phyloP scores from a whole-genome alignment of 2,113 vertebrate genomes.

The Elephas maximus region DNA sequence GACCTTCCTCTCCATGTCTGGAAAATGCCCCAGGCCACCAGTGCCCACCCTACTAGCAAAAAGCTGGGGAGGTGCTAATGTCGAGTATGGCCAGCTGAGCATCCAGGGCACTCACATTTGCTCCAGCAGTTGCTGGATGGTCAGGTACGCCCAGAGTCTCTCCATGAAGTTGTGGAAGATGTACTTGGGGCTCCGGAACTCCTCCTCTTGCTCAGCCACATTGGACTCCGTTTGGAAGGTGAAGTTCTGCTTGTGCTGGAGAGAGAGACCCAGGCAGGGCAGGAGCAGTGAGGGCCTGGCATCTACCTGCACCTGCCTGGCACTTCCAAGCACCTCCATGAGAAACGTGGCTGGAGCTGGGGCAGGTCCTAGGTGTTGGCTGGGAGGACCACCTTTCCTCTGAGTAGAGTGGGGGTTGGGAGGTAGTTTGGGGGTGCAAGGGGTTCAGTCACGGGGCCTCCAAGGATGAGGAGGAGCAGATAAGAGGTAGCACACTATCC shows the following conservation, averaged over 20 bases:
- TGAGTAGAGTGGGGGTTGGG: not conserved
- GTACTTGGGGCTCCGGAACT: conserved; percentile 84
- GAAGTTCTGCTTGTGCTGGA: conserved; percentile 85
- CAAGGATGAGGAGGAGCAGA: not conserved
- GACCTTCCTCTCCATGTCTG: not conserved
- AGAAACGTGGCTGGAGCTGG: not conserved
- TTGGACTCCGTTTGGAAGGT: conserved; percentile 85
- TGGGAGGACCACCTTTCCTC: not conserved
- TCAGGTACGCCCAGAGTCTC: conserved; percentile 96
- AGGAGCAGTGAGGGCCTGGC: conserved; percentile 7
- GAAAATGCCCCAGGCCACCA: not conserved
- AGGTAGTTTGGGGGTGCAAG: not conserved
- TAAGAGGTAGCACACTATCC: not conserved
- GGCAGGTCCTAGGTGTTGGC: not conserved
- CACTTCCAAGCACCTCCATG: fast-evolving
- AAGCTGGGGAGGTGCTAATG: not conserved
- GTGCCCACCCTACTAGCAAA: not conserved
- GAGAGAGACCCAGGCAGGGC: not conserved
- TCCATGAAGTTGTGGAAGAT: conserved; percentile 91
- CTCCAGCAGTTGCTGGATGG: conserved; percentile 94
- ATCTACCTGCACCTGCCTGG: not conserved
- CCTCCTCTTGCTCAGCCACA: conserved; percentile 82
- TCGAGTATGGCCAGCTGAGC: fast-evolving
- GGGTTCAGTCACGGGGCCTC: not conserved
- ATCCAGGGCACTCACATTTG: conserved; percentile 88